Evolutionary conservation across 1,140 invertebrate species (phyloP), one percentile per base, ranked within the genome.

Genomic region (Apocrypta bakeri): DNA sequence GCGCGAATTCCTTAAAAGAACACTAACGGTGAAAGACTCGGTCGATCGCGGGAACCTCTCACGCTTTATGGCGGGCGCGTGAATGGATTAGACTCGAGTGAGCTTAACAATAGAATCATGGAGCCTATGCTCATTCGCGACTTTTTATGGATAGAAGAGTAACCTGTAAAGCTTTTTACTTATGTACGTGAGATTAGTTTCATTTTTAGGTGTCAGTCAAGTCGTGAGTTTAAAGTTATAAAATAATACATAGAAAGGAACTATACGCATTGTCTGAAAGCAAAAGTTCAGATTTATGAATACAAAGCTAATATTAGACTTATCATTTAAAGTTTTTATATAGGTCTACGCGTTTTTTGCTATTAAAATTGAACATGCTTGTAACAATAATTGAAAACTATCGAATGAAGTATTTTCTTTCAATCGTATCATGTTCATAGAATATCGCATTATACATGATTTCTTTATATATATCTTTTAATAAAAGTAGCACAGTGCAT

Each of bases 11-110:
- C 14, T 74, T 66, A 9, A 40, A 77, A n/a, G 61, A 42, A 31
- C 33, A 21, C 11, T 82, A 71, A 63, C 75, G 33, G 75, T 79
- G 27, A 83, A 74, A 83, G 27, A 69, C 25, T 27, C 25, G 12
- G 27, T 37, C 8, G 31, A 79, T 83, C 76, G 31, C 74, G 76
- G 69, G 81, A 83, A 31, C 66, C 56, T 79, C 76, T 79, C 81
- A 83, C 74, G 76, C n/a, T 24, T 31, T 40, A 80, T n/a, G 7
- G 27, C 25, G n/a, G 25, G 72, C 25, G 31, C 25, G 24, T 3
- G 27, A 69, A 56, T 56, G 27, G 48, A 48, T 71, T 56, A 27
- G 27, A 71, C 7, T 11, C 69, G 29, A 76, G 25, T 40, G 27
- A 56, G 33, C 56, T 74, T 33, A 76, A 73, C 80, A 81, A 76